Conservation (phyloP, 2,888 invertebrate genomes). For the Seira sanloemensis region DNA sequence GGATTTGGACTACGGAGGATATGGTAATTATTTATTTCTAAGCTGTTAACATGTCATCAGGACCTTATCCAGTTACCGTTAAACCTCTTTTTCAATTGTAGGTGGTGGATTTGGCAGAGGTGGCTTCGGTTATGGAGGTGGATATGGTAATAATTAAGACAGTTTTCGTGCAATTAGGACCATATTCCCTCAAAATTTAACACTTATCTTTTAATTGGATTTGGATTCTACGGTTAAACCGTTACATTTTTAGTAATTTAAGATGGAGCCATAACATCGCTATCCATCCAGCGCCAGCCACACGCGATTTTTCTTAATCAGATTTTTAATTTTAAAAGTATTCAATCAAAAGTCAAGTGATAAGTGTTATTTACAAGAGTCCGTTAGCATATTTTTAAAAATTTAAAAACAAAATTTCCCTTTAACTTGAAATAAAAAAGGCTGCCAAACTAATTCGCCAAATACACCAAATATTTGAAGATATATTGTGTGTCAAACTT, state of each 20-base stretch:
- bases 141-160: background rate
- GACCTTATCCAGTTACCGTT: constrained; percentile 18
- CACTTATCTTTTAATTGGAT: background rate
- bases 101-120: background rate
- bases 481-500: too few relatives aligned
- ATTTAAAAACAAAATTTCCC: too few relatives aligned
- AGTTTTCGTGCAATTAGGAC: background rate
- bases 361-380: too few relatives aligned
- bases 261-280: background rate
- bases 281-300: too few relatives aligned
- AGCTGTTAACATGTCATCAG: background rate
- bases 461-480: too few relatives aligned
- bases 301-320: too few relatives aligned
- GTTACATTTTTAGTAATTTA: background rate
- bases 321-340: too few relatives aligned
- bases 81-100: background rate
- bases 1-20: constrained; percentile 18
- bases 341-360: too few relatives aligned
- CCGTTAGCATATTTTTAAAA: too few relatives aligned
- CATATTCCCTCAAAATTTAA: background rate
- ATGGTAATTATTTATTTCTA: background rate
- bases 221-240: too few relatives aligned
- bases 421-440: too few relatives aligned
- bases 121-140: background rate
- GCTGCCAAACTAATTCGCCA: too few relatives aligned